These are phyloP conservation scores for Meteorus colon DNA, from an alignment of 2,888 invertebrate species.

Conservation along the genomic window DNA sequence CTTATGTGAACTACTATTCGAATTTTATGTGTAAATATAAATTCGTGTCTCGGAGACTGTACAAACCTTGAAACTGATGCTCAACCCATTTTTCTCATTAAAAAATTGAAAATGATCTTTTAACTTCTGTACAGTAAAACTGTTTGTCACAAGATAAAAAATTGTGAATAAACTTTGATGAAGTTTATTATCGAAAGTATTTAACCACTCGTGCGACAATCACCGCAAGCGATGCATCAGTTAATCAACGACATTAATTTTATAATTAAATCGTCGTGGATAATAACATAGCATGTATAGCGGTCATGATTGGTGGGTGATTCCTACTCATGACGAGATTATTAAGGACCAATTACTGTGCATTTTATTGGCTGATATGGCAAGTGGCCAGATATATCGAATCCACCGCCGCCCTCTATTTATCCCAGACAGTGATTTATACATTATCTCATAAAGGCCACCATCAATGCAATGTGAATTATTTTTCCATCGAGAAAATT, in stretches of 20 bases:
- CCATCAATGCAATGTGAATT: not conserved
- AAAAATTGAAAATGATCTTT: not conserved
- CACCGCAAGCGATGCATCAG: conserved; percentile 33
- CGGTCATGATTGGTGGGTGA: conserved; percentile 63
- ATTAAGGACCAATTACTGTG: conserved; percentile 70
- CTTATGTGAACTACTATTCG: not conserved
- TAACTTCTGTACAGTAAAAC: not conserved
- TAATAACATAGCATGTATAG: conserved; percentile 67
- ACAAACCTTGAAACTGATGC: too few species aligned
- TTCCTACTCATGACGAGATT: conserved; percentile 72
- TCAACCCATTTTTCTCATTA: not conserved
- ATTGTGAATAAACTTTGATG: not conserved
- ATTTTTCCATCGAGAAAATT: not conserved
- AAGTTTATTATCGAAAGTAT: conserved; percentile 25
- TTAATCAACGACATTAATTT: conserved; percentile 70
- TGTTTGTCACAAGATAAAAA: not conserved
- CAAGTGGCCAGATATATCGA: conserved; percentile 57
- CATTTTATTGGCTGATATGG: conserved; percentile 66
- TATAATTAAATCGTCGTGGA: conserved; percentile 71
- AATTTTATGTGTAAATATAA: not conserved
- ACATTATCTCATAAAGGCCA: conserved; percentile 18
- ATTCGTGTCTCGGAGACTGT: not conserved
- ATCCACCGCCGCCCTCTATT: conserved; percentile 67
- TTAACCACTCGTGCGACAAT: conserved; percentile 16
- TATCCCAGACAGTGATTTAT: conserved; percentile 69